Percentiles rank a stretch among this genome's conserved stretches.
phyloP scores from a whole-genome alignment of 2,797 vertebrate species.

The Knipowitschia caucasica region DNA sequence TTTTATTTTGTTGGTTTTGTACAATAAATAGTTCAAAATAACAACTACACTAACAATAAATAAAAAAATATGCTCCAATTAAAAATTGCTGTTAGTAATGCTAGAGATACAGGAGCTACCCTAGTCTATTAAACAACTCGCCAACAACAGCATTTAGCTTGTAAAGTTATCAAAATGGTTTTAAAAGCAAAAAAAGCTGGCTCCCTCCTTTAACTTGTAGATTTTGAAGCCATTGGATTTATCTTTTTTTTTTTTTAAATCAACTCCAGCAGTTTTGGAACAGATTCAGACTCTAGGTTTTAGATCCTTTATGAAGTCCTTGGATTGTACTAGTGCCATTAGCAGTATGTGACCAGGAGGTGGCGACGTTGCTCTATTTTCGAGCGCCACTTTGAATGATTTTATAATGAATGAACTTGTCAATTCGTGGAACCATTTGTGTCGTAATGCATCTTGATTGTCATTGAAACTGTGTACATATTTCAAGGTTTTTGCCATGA shows the following conservation, averaged over 20 bases:
- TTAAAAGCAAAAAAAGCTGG: constrained; percentile 36
- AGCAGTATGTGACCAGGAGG: constrained; percentile 45
- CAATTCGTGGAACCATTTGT: constrained; percentile 60
- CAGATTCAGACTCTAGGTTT: background rate
- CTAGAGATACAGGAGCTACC: too few relatives aligned
- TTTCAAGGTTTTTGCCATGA: constrained; percentile 45
- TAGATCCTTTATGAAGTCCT: constrained; percentile 7
- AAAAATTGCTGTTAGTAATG: too few relatives aligned
- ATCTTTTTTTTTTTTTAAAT: constrained; percentile 49
- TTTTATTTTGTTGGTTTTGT: too few relatives aligned
- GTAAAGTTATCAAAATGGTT: constrained; percentile 6
- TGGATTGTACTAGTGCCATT: constrained; percentile 54
- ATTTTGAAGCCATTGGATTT: constrained; percentile 58
- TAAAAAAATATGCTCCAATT: too few relatives aligned
- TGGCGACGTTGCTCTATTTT: constrained; percentile 51
- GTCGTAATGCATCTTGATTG: constrained; percentile 62
- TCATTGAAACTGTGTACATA: constrained; percentile 55
- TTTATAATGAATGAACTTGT: constrained; percentile 51
- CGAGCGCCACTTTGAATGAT: constrained; percentile 22
- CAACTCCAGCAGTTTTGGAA: constrained; percentile 35
- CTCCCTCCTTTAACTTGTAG: constrained; percentile 53
- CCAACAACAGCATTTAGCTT: background rate
- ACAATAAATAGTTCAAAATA: too few relatives aligned
- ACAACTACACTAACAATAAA: too few relatives aligned
- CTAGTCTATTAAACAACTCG: too few relatives aligned